These are phyloP conservation scores for Leptinotarsa texana DNA, from an alignment of 1,140 invertebrate genomes.

Conservation along the genomic window DNA sequence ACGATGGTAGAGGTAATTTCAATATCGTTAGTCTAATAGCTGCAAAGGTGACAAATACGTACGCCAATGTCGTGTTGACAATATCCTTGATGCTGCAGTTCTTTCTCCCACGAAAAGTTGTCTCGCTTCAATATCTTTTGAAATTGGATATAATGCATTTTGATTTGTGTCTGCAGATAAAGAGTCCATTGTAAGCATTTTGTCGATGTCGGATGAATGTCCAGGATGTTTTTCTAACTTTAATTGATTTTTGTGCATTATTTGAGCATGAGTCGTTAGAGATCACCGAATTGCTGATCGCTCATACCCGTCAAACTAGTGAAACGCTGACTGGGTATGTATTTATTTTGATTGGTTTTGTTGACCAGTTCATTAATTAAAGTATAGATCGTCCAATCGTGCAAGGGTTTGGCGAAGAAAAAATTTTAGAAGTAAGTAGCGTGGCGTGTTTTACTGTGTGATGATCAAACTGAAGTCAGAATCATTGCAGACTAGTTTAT, in stretches of 20 bases:
- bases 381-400: no score
- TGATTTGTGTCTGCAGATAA: slow-evolving; percentile 27
- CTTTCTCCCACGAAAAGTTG: slow-evolving; percentile 22
- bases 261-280: neutral
- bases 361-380: no score
- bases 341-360: neutral
- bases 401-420: no score
- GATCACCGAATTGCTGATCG: neutral
- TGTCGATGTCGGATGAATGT: slow-evolving; percentile 23
- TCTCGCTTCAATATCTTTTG: slow-evolving; percentile 26
- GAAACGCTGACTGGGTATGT: neutral
- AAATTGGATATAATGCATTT: slow-evolving; percentile 28
- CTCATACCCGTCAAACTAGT: neutral
- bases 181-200: slow-evolving; percentile 16
- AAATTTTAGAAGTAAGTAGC: no score
- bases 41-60: neutral
- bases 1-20: no score
- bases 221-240: slow-evolving; percentile 22
- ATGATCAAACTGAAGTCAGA: no score
- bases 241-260: slow-evolving; percentile 22
- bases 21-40: no score
- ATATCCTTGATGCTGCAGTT: neutral
- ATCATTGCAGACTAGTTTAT: no score
- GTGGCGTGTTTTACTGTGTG: no score
- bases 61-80: slow-evolving; percentile 13